A percentile compares a stretch with the other conserved stretches of the same genome.
Conservation (phyloP, 1,140 invertebrate genomes). For the Popillia japonica region DNA sequence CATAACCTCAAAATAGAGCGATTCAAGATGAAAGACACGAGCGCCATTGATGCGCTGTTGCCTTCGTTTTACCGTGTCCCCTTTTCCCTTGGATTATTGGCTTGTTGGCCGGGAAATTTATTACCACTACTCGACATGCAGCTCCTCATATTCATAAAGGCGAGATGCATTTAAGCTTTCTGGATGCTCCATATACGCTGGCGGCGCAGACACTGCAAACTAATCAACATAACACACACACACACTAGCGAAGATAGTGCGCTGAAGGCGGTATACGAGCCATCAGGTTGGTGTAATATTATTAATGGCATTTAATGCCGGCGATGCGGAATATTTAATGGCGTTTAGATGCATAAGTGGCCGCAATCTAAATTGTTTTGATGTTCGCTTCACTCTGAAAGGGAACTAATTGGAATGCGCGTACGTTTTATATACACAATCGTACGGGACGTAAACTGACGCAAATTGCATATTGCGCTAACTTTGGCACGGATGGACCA, state of each 20-base stretch:
- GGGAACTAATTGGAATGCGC: background rate
- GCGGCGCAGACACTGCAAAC: background rate
- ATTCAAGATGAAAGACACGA: background rate
- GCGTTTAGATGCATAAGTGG: conserved; percentile 16
- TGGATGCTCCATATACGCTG: background rate
- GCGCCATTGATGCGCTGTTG: background rate
- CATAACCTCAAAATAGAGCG: conserved; percentile 4
- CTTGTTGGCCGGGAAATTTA: background rate
- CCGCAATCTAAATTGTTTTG: conserved; percentile 33
- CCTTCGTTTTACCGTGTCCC: background rate
- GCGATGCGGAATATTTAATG: conserved; percentile 31
- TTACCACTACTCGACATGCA: background rate
- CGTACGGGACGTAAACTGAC: background rate
- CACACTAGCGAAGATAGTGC: no score
- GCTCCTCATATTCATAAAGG: background rate
- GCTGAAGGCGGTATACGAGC: background rate
- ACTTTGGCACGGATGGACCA: no score
- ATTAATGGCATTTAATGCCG: conserved; percentile 18
- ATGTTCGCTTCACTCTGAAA: conserved; percentile 6
- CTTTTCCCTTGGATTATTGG: background rate
- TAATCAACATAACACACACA: background rate
- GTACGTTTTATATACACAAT: background rate
- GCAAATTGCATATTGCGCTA: background rate
- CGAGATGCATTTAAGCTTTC: background rate
- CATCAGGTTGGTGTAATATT: background rate